A percentile compares a stretch with the other conserved stretches of the same genome.
Conservation (phyloP, 1,140 invertebrate species). For the Heliconius hermathena region DNA sequence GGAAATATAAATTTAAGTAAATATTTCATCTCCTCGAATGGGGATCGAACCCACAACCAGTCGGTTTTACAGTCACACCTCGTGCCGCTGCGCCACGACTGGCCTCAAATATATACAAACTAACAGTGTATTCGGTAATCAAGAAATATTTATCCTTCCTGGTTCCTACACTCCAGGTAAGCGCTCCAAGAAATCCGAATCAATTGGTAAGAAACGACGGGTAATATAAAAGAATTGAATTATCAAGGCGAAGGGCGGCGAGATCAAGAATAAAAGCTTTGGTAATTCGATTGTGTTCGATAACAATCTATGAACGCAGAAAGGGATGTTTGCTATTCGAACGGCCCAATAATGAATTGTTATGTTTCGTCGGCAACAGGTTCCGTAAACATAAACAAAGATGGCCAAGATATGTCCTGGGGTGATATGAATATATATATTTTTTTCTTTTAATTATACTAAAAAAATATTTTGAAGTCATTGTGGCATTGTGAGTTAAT, state of each 20-base stretch:
- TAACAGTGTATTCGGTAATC: conserved; percentile 42
- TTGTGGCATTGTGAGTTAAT: no score
- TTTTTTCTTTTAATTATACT: no score
- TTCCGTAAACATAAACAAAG: conserved; percentile 29
- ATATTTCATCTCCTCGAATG: no score
- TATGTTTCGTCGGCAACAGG: conserved; percentile 60
- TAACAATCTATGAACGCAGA: conserved; percentile 63
- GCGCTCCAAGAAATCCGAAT: conserved; percentile 51
- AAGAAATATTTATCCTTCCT: conserved; percentile 57
- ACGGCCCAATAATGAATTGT: conserved; percentile 53
- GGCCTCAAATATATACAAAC: not conserved
- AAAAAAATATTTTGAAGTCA: no score
- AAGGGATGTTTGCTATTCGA: conserved; percentile 54
- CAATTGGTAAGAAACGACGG: conserved; percentile 68
- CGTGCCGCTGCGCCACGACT: no score
- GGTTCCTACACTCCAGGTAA: conserved; percentile 50
- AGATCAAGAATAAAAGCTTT: conserved; percentile 54
- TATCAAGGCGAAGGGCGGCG: conserved; percentile 62
- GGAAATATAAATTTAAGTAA: no score
- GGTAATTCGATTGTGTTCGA: conserved; percentile 73
- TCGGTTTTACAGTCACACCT: no score
- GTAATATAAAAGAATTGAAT: conserved; percentile 78
- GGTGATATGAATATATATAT: not conserved
- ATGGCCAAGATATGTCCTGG: not conserved
- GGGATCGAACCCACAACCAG: no score